Conservation (phyloP, 2,888 invertebrate species). For the Temnothorax rugatulus region DNA sequence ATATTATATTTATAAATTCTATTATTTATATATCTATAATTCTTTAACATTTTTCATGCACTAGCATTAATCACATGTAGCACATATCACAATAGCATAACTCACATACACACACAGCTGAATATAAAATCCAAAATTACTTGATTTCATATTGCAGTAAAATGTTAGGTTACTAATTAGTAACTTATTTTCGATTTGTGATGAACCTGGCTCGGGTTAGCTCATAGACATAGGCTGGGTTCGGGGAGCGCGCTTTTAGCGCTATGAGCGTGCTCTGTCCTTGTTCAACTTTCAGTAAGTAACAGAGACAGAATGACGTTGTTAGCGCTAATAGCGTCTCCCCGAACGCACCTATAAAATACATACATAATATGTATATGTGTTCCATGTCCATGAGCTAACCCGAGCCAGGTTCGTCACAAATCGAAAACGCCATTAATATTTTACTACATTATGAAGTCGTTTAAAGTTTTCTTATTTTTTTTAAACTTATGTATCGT, state of each 20-base stretch:
- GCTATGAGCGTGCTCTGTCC: too few relatives aligned
- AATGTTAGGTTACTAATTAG: neutral
- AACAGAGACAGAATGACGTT: too few relatives aligned
- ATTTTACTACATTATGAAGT: conserved; percentile 56
- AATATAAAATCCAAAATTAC: neutral
- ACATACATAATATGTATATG: neutral
- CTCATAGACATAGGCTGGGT: too few relatives aligned
- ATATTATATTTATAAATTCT: neutral
- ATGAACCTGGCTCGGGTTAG: too few relatives aligned
- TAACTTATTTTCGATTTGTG: too few relatives aligned
- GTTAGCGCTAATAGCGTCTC: too few relatives aligned
- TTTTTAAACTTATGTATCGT: conserved; percentile 54
- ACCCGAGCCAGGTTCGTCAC: too few relatives aligned
- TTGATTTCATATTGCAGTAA: neutral
- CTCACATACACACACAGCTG: neutral
- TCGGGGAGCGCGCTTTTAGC: too few relatives aligned
- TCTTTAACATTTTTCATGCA: neutral
- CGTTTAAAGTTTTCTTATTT: conserved; percentile 55
- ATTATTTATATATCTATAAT: conserved; percentile 1
- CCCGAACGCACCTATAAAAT: too few relatives aligned
- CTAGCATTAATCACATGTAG: neutral
- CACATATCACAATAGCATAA: neutral
- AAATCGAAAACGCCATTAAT: too few relatives aligned
- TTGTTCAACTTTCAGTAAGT: too few relatives aligned
- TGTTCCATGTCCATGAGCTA: too few relatives aligned